Evolutionary conservation across 1,140 invertebrate genomes (phyloP).

Genomic region (Trinorchestia longiramus): DNA sequence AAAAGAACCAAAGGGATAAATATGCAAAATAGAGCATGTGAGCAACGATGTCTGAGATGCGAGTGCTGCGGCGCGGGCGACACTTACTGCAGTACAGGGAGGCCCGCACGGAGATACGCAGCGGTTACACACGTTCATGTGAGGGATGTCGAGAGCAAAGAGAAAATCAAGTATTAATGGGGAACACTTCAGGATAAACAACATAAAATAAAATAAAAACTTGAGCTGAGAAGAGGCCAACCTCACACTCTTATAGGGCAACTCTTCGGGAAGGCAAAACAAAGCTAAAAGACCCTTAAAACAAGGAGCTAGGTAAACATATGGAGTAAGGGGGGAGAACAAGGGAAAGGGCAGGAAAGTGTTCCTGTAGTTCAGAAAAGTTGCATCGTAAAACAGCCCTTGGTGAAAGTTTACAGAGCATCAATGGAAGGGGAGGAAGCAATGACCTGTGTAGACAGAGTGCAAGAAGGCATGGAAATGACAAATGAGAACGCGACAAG

Average conservation of each 20-base stretch:
- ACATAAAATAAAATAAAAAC: neutral
- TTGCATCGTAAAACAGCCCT: neutral
- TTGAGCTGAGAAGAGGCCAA: neutral
- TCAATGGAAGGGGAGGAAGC: neutral
- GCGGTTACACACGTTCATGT: constrained; percentile 26
- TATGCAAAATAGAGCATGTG: neutral
- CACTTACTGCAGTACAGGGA: constrained; percentile 23
- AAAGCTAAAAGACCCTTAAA: neutral
- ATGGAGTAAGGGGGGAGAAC: neutral
- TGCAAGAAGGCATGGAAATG: neutral
- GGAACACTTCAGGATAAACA: constrained; percentile 36
- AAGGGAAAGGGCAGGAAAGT: neutral
- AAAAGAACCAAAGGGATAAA: neutral
- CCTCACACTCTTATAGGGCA: neutral
- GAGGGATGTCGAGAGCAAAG: constrained; percentile 48
- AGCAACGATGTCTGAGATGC: neutral
- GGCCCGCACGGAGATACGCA: neutral
- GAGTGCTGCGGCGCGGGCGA: neutral
- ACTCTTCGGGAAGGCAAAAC: neutral
- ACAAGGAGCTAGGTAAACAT: neutral
- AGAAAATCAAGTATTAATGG: constrained; percentile 51
- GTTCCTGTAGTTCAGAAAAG: neutral
- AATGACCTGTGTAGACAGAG: neutral
- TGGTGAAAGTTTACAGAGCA: neutral
- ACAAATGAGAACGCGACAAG: neutral